phyloP scores from a whole-genome alignment of 2,797 vertebrate species.

The Labeo calbasu region DNA sequence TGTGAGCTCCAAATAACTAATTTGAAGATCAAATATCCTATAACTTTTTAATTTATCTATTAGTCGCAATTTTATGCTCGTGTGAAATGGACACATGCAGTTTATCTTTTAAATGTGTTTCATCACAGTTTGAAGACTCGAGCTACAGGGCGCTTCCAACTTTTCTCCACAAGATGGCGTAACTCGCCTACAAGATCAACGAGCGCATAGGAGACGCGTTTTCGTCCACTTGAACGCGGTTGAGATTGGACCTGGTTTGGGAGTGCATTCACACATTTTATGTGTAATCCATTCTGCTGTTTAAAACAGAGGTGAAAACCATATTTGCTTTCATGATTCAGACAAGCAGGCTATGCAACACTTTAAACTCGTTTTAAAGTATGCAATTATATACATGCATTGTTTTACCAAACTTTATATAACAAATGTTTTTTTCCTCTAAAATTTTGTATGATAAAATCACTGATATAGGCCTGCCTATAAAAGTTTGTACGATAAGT shows the following conservation, averaged over 20 bases:
- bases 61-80: background rate
- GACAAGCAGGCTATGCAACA: constrained; percentile 42
- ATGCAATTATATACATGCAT: background rate
- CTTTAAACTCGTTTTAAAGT: constrained; percentile 61
- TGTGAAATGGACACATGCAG: background rate
- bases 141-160: background rate
- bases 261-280: constrained; percentile 59
- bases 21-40: background rate
- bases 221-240: background rate
- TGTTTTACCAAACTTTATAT: background rate
- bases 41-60: background rate
- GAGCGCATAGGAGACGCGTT: background rate
- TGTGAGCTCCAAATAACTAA: background rate
- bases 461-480: background rate
- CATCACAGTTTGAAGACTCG: background rate
- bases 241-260: constrained; percentile 48
- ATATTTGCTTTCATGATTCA: constrained; percentile 58
- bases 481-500: background rate
- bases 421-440: background rate
- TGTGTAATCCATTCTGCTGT: constrained; percentile 66
- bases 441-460: background rate
- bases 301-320: constrained; percentile 71
- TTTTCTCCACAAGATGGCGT: constrained; percentile 76
- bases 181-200: constrained; percentile 58
- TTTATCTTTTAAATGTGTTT: background rate